Base-by-base conservation (phyloP, 2,113 vertebrate genomes). In the Mirza zaza region DNA sequence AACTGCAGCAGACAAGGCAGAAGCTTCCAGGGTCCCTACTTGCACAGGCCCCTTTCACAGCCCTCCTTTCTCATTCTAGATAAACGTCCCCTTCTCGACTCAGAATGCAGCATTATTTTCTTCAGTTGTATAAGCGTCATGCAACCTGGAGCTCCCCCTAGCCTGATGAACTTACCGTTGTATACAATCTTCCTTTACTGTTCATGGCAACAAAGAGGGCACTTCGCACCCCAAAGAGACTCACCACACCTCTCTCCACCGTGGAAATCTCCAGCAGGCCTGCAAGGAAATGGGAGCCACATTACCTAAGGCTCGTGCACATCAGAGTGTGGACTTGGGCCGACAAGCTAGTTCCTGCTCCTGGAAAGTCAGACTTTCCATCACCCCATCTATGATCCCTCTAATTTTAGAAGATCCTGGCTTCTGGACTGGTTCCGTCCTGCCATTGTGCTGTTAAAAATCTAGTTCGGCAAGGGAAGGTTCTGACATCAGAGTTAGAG, bases 181-280 rank as follows among this genome's bases (percentile, higher is more conserved):
- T 99, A 84, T 99, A 99, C 27, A 99, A 96, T 98, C 99, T 99
- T 68, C 99, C 99, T 91, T 99, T 99, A 98, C 97, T 99, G 98
- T 99, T 99, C 99, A 99, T 99, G 95, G 99, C 99, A 9, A 99
- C 95, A 97, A 99, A 99, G 97, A 99, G 97, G 96, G 98, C 97
- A 52, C 99, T 99, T 98, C 97, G 99, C 98, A 99, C 98, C 91
- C 99, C 99, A 20, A 98, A 99, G 34, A 99, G 99, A 98, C 99
- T 99, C 96, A 99, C 99, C 97, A 99, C 99, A 34, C 99, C 99
- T 98, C 99, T 98, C 94, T 99, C 99, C 98, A 99, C 99, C 10
- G 99, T 99, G 79, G 99, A 99, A 98, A 99, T 99, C 98, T 99
- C 99, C 97, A 99, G 98, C 42, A 99, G 98, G 99, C 99, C 99